These are phyloP conservation scores for Pandemis heparana DNA, from an alignment of 2,888 invertebrate genomes.

Conservation along the genomic window DNA sequence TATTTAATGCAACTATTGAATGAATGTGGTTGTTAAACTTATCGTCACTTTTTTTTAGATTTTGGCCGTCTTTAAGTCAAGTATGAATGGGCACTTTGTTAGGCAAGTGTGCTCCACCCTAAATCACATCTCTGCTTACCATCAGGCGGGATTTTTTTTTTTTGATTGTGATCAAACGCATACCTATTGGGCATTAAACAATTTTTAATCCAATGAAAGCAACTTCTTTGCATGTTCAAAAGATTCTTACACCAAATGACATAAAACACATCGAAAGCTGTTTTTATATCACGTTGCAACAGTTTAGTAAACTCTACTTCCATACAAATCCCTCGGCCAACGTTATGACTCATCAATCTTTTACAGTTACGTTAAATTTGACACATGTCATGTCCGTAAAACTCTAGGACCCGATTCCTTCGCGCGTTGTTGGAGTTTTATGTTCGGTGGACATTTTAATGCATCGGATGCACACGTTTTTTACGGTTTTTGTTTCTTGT, in stretches of 20 bases:
- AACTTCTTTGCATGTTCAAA: background rate
- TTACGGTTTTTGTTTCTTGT: background rate
- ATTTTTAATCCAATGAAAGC: too few relatives aligned
- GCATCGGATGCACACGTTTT: constrained; percentile 21
- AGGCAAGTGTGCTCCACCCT: too few relatives aligned
- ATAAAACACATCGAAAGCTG: background rate
- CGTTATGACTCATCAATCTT: constrained; percentile 36
- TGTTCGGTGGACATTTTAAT: constrained; percentile 13
- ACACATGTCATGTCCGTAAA: constrained; percentile 28
- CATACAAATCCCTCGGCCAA: constrained; percentile 13
- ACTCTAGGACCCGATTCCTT: constrained; percentile 31
- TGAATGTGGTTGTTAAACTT: too few relatives aligned
- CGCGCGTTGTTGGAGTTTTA: constrained; percentile 31
- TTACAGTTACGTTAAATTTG: constrained; percentile 35
- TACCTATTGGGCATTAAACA: too few relatives aligned
- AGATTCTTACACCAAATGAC: background rate
- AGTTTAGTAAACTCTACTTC: background rate
- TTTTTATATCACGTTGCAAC: background rate
- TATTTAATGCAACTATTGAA: too few relatives aligned
- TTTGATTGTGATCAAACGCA: too few relatives aligned
- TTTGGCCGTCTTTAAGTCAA: too few relatives aligned
- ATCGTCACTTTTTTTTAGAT: too few relatives aligned
- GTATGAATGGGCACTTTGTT: too few relatives aligned
- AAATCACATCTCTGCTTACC: too few relatives aligned
- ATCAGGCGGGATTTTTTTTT: too few relatives aligned